Percentiles rank a stretch among this genome's conserved stretches.
Evolutionary conservation across 2,113 vertebrate species (phyloP).

Genomic region (Semnopithecus entellus): DNA sequence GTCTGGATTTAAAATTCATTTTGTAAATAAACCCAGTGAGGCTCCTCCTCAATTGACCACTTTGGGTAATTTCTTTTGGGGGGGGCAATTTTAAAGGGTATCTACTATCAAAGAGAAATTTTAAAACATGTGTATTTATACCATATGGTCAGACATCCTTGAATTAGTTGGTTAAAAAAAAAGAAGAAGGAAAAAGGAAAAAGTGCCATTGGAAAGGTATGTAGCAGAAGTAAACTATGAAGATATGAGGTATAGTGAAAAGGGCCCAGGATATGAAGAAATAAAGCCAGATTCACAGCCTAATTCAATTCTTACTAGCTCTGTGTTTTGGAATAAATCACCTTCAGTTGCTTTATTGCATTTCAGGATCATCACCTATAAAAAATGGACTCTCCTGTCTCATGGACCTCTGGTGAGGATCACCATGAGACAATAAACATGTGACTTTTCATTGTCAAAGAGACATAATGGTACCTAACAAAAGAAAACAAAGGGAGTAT

Average conservation of each 20-base stretch:
- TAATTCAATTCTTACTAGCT: not conserved
- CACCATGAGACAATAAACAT: not conserved
- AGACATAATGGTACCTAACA: not conserved
- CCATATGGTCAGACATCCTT: not conserved
- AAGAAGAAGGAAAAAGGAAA: not conserved
- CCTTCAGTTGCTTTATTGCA: not conserved
- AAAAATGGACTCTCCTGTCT: not conserved
- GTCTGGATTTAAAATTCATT: conserved; percentile 57
- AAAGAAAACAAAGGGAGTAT: not conserved
- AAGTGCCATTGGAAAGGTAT: not conserved
- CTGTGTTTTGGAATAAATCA: not conserved
- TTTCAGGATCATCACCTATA: not conserved
- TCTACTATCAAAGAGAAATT: not conserved
- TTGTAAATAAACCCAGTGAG: not conserved
- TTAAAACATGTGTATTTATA: not conserved
- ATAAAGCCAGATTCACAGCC: not conserved
- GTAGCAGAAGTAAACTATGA: not conserved
- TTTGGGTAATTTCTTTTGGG: not conserved
- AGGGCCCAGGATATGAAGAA: not conserved
- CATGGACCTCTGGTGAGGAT: not conserved
- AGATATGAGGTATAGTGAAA: not conserved
- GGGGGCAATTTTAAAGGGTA: not conserved
- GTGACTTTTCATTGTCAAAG: not conserved
- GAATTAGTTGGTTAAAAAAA: not conserved
- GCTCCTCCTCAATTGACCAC: not conserved